Percentiles rank a stretch among this genome's conserved stretches.
These are phyloP conservation scores for Drosophila varians DNA, from an alignment of 1,140 invertebrate genomes.

Conservation along the genomic window DNA sequence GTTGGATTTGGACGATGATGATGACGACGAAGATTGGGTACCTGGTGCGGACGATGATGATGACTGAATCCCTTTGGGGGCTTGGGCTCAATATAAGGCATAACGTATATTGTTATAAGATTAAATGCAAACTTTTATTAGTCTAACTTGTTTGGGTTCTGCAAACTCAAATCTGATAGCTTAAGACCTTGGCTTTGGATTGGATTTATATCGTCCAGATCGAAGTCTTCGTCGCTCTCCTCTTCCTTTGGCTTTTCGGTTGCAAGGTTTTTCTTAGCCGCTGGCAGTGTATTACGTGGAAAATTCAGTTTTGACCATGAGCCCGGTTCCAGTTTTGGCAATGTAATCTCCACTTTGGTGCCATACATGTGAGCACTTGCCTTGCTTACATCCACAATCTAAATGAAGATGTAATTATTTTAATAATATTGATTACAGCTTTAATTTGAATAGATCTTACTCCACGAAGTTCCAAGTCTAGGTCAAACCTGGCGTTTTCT, in stretches of 20 bases:
- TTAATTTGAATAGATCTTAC: conserved; percentile 86
- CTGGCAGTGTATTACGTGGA: conserved; percentile 82
- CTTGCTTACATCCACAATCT: conserved; percentile 89
- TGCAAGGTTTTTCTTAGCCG: conserved; percentile 22
- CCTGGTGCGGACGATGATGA: conserved; percentile 71
- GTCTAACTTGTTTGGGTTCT: conserved; percentile 56
- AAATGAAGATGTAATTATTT: conserved; percentile 1
- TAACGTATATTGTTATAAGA: conserved; percentile 50
- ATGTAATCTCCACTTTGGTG: conserved; percentile 97
- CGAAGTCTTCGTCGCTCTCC: conserved; percentile 65
- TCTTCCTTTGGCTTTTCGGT: conserved; percentile 45
- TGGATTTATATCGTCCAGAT: conserved; percentile 84
- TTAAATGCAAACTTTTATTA: conserved; percentile 60
- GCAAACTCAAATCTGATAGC: conserved; percentile 61
- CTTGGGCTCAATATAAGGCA: conserved; percentile 51
- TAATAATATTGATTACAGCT: conserved; percentile 7
- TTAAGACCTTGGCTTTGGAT: conserved; percentile 52
- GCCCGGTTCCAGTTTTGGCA: conserved; percentile 93
- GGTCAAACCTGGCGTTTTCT: conserved; percentile 88
- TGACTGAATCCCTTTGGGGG: conserved; percentile 35
- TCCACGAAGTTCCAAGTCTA: conserved; percentile 93
- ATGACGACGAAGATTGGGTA: conserved; percentile 85
- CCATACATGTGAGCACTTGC: conserved; percentile 92
- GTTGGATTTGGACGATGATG: conserved; percentile 92
- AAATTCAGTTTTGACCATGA: conserved; percentile 92